These are phyloP conservation scores for Anolis apletophallus DNA, from an alignment of 2,797 vertebrate species.

Conservation along the genomic window DNA sequence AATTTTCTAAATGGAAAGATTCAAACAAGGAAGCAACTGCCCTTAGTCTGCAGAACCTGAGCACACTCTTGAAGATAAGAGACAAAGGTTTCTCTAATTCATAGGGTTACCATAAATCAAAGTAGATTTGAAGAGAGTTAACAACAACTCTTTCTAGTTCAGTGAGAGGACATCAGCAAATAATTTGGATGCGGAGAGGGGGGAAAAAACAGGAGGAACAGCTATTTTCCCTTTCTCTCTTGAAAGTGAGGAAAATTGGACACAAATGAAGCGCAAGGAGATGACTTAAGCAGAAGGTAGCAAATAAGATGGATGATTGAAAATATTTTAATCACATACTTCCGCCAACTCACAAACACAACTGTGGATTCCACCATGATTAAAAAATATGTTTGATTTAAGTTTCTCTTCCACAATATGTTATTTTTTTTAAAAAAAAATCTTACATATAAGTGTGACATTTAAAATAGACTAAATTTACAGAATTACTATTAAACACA, in stretches of 20 bases:
- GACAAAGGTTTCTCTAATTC: too few relatives aligned
- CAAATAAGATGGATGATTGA: background rate
- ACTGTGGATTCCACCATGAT: background rate
- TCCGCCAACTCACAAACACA: background rate
- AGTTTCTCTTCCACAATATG: background rate
- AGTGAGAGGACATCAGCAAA: too few relatives aligned
- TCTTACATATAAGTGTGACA: background rate
- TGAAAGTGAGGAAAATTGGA: background rate
- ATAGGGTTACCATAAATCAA: too few relatives aligned
- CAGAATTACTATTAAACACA: background rate
- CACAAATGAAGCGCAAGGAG: background rate
- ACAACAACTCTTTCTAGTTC: too few relatives aligned
- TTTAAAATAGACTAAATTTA: background rate
- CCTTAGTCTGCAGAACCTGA: too few relatives aligned
- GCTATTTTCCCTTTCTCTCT: background rate
- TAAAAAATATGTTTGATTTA: background rate
- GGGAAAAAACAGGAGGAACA: too few relatives aligned
- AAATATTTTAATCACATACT: background rate
- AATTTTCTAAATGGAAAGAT: too few relatives aligned
- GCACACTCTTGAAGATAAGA: too few relatives aligned
- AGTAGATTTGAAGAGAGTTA: too few relatives aligned
- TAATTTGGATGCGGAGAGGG: too few relatives aligned
- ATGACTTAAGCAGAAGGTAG: background rate
- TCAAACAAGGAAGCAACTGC: too few relatives aligned
- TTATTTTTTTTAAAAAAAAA: background rate